Conservation (phyloP, 2,888 invertebrate species). For the Tolmerus cingulatus region DNA sequence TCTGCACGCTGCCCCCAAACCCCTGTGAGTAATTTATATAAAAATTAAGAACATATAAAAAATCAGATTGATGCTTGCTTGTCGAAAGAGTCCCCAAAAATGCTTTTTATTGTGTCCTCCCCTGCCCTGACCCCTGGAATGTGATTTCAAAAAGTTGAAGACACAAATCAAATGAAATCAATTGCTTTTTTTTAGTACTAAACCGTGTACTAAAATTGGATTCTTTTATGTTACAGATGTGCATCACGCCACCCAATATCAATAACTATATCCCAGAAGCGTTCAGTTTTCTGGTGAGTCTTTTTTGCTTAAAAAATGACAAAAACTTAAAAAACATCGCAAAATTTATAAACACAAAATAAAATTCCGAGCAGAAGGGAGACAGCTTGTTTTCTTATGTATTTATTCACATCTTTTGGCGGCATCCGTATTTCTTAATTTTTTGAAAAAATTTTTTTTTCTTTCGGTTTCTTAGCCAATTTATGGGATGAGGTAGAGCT, state of each 20-base stretch:
- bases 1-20: slow-evolving; percentile 3
- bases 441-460: background rate
- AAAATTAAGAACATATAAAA: background rate
- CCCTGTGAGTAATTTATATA: background rate
- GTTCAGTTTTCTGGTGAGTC: slow-evolving; percentile 60
- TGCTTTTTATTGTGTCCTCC: background rate
- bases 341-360: background rate
- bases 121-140: background rate
- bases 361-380: background rate
- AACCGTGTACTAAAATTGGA: slow-evolving; percentile 46
- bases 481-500: background rate
- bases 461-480: background rate
- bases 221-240: slow-evolving; percentile 55
- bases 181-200: slow-evolving; percentile 28
- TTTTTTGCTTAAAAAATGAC: background rate
- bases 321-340: background rate
- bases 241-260: slow-evolving; percentile 60
- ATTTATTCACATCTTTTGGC: background rate
- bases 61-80: slow-evolving; percentile 16
- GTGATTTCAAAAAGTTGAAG: background rate
- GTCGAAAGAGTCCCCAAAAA: background rate
- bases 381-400: background rate
- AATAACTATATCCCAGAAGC: slow-evolving; percentile 61
- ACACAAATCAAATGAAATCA: background rate
- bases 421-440: slow-evolving; percentile 3